phyloP scores from a whole-genome alignment of 1,140 invertebrate species.

The Drosophila sulfurigaster region DNA sequence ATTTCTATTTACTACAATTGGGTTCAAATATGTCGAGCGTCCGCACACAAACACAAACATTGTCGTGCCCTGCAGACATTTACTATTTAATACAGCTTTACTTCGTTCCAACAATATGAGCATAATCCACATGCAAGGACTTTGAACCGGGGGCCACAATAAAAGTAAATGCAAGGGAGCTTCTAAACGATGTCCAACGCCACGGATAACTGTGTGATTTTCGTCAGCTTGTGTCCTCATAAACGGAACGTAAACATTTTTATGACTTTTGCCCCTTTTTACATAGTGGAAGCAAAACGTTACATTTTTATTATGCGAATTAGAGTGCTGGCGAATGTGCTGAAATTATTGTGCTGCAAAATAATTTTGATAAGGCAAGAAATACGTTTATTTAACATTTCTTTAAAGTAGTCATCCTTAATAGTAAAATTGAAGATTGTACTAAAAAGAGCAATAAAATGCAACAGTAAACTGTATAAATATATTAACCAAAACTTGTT shows the following conservation, averaged over 20 bases:
- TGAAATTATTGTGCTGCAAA: constrained; percentile 22
- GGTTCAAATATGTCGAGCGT: constrained; percentile 13
- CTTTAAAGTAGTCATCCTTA: not conserved
- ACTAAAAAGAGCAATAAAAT: too few species aligned
- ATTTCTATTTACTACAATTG: constrained; percentile 14
- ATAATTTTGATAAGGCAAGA: constrained; percentile 9
- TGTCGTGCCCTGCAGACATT: constrained; percentile 7
- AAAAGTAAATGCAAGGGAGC: constrained; percentile 38
- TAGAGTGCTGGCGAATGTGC: constrained; percentile 16
- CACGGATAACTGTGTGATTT: constrained; percentile 36
- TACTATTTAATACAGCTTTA: constrained; percentile 20
- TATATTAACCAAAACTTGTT: too few species aligned
- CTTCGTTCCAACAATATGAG: constrained; percentile 18
- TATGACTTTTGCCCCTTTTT: constrained; percentile 35
- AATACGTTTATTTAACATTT: not conserved
- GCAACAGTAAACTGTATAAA: too few species aligned
- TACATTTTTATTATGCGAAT: constrained; percentile 17
- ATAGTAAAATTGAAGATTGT: too few species aligned
- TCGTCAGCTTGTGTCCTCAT: constrained; percentile 42
- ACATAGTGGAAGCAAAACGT: not conserved
- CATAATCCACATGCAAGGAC: constrained; percentile 27
- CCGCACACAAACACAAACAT: constrained; percentile 4
- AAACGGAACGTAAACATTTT: constrained; percentile 41
- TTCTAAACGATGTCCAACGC: constrained; percentile 34
- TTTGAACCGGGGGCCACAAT: constrained; percentile 7